A percentile compares a stretch with the other conserved stretches of the same genome.
phyloP scores from a whole-genome alignment of 1,140 invertebrate genomes.

The Prorops nasuta region DNA sequence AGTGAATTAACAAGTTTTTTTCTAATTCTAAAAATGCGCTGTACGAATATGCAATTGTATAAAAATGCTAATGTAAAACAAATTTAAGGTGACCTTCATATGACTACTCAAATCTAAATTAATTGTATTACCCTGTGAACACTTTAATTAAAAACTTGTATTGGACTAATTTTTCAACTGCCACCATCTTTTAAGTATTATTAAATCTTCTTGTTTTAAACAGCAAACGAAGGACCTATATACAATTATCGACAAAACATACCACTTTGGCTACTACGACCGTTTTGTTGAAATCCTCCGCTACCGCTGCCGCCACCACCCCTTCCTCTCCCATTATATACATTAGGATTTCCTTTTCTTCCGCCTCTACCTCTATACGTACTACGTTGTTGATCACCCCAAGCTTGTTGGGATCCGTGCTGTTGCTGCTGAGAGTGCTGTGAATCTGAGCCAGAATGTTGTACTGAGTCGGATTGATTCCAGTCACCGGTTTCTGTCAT shows the following conservation, averaged over 20 bases:
- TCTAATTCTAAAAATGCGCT: no score
- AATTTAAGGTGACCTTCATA: no score
- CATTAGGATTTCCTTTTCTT: slow-evolving; percentile 47
- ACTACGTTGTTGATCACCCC: slow-evolving; percentile 46
- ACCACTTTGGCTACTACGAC: slow-evolving; percentile 47
- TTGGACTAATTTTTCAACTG: no score
- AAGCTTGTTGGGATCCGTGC: slow-evolving; percentile 37
- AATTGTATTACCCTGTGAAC: no score
- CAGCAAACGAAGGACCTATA: slow-evolving; percentile 1
- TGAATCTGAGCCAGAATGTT: slow-evolving; percentile 35
- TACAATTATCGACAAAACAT: slow-evolving; percentile 1
- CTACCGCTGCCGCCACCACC: slow-evolving; percentile 38
- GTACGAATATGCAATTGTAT: no score
- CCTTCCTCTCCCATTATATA: slow-evolving; percentile 44
- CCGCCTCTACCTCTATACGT: slow-evolving; percentile 46
- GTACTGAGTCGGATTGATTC: slow-evolving; percentile 39
- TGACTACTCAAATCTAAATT: no score
- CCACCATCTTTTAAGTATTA: no score
- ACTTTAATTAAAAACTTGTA: no score
- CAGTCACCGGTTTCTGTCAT: slow-evolving; percentile 44
- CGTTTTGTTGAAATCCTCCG: slow-evolving; percentile 48
- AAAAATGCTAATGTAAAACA: no score
- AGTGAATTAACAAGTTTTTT: no score
- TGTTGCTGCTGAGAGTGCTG: slow-evolving; percentile 36
- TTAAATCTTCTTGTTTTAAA: no score